Evolutionary conservation across 2,113 vertebrate species (phyloP), one percentile per base, ranked within the genome.

Genomic region (Struthidea cinerea): DNA sequence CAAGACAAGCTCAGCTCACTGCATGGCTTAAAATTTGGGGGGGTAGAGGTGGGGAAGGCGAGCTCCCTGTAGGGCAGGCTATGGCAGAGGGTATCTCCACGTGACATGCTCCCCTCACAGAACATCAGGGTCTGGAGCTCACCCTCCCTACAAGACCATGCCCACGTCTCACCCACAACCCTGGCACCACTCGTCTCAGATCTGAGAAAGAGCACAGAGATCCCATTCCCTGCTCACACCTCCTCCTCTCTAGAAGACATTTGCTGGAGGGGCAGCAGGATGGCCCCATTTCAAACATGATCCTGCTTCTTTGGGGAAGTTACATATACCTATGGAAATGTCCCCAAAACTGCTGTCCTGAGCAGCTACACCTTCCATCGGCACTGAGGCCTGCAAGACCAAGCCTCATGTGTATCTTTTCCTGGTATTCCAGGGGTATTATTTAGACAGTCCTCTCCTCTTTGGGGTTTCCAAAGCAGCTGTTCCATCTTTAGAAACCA

Each of bases 71-170:
- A 32, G 44, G 39, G 16, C 71, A 71, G 53, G 42, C n/a, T 37
- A 6, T 1, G 5, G 42, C 76, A 57, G 42, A 1, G 1, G 17
- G 13, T 27, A 23, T 61, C 47, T 27, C 18, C n/a, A 22, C 0
- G 1, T 16, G 15, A 39, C n/a, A 13, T 0, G 5, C 9, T 24
- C 15, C 27, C 32, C 27, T 79, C 10, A 1, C 52, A 79, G 42
- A n/a, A 17, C 28, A 20, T n/a, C 49, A n/a, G 33, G 67, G 16
- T 24, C 57, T 5, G 1, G 59, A 68, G 49, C 12, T 86, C 53
- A 53, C 26, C 30, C 39, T 71, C 22, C 14, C 63, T 24, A 4
- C 8, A 64, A 41, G 35, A 33, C 68, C 30, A 4, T 13, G 30
- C 3, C n/a, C 39, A 77, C 8, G 6, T 65, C 81, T 89, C 12